These are phyloP conservation scores for Junonia oenone DNA, from an alignment of 2,888 invertebrate genomes.

Conservation along the genomic window DNA sequence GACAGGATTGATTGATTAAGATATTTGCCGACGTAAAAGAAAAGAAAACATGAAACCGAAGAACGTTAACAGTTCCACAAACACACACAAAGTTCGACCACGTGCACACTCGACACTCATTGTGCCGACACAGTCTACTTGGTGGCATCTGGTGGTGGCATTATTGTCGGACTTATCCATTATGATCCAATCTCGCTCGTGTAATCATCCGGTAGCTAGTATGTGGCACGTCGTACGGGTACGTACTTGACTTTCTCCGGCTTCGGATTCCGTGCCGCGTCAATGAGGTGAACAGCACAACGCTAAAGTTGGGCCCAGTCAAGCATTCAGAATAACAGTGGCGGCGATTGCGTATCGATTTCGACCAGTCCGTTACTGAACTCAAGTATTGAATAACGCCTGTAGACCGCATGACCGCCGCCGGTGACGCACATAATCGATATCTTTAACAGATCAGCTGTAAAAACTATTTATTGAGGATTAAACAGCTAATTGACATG, in stretches of 20 bases:
- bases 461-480: constrained; percentile 12
- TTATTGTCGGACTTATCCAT: constrained; percentile 57
- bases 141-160: constrained; percentile 42
- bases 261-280: constrained; percentile 66
- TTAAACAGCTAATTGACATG: constrained; percentile 9
- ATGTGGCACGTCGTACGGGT: constrained; percentile 59
- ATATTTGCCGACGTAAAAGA: constrained; percentile 30
- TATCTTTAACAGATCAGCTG: constrained; percentile 22
- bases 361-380: constrained; percentile 54
- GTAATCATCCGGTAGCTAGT: constrained; percentile 49
- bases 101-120: constrained; percentile 17
- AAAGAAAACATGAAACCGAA: constrained; percentile 18
- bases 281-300: constrained; percentile 69
- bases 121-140: constrained; percentile 56
- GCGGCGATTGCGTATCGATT: constrained; percentile 54
- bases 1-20: constrained; percentile 8
- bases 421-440: constrained; percentile 26
- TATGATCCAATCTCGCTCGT: constrained; percentile 63
- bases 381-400: constrained; percentile 49
- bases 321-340: constrained; percentile 56
- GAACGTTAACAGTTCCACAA: constrained; percentile 17
- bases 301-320: constrained; percentile 61
- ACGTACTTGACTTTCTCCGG: constrained; percentile 73
- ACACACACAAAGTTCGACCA: constrained; percentile 34
- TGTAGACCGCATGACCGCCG: constrained; percentile 41